These are phyloP conservation scores for Eristalis arbustorum DNA, from an alignment of 2,888 invertebrate genomes.

Conservation along the genomic window DNA sequence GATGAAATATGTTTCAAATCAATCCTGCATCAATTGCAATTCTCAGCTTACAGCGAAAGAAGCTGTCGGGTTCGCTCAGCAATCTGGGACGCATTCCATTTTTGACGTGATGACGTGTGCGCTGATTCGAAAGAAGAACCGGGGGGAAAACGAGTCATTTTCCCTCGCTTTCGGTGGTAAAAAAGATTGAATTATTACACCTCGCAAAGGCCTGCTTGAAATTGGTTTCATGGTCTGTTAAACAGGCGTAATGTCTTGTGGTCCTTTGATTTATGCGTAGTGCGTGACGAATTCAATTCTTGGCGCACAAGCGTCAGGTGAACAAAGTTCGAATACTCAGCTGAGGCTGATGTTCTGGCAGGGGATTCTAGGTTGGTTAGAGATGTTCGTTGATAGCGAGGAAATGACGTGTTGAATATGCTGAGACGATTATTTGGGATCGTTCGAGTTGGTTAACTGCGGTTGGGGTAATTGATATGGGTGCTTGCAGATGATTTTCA, in stretches of 20 bases:
- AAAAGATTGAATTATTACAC: background rate
- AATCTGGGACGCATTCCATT: background rate
- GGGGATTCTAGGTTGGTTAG: background rate
- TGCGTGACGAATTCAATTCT: background rate
- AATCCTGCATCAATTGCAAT: background rate
- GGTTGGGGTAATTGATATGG: no score
- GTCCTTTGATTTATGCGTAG: background rate
- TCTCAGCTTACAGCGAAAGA: no score
- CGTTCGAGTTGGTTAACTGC: no score
- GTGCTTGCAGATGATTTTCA: no score
- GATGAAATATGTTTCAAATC: background rate
- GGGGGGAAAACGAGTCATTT: background rate
- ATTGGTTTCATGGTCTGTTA: constrained; percentile 1
- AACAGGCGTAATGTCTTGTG: background rate
- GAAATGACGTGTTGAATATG: no score
- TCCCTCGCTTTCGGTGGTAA: background rate
- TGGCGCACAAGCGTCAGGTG: background rate
- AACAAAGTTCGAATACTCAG: background rate
- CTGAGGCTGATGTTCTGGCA: background rate
- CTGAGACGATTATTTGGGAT: no score
- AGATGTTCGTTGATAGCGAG: background rate
- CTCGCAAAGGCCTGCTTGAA: background rate
- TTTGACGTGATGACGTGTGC: background rate
- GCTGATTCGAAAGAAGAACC: background rate
- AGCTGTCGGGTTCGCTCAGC: background rate